Evolutionary conservation across 2,888 invertebrate species (phyloP).

Genomic region (Tethea ocularis): DNA sequence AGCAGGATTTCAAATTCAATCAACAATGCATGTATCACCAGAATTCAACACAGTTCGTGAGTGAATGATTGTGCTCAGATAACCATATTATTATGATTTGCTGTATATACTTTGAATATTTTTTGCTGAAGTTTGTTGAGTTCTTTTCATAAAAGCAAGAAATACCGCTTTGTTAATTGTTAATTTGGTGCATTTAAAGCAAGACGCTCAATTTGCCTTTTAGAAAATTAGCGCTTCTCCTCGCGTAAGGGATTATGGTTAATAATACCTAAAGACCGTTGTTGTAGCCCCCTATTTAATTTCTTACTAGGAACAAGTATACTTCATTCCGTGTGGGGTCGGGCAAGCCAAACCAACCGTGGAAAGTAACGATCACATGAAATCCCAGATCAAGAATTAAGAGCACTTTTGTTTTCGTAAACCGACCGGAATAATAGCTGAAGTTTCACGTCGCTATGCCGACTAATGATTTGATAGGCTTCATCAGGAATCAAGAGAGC

Average conservation of each 20-base stretch:
- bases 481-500: conserved; percentile 63
- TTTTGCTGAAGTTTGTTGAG: conserved; percentile 16
- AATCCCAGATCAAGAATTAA: conserved; percentile 76
- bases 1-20: background rate
- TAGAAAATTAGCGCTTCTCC: conserved; percentile 47
- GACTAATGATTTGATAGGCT: conserved; percentile 76
- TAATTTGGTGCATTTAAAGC: conserved; percentile 44
- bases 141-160: conserved; percentile 18
- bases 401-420: conserved; percentile 75
- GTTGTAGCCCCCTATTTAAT: conserved; percentile 64
- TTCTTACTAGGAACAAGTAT: conserved; percentile 53
- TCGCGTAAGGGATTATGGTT: conserved; percentile 54
- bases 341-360: conserved; percentile 60
- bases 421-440: conserved; percentile 75
- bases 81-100: background rate
- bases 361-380: conserved; percentile 71
- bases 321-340: conserved; percentile 40
- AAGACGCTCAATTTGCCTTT: conserved; percentile 54
- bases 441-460: conserved; percentile 72
- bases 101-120: conserved; percentile 18
- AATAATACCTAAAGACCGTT: conserved; percentile 51
- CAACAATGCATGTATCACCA: background rate
- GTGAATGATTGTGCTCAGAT: conserved; percentile 8
- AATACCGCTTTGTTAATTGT: conserved; percentile 20
- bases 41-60: background rate